Evolutionary conservation across 2,113 vertebrate species (phyloP), one percentile per base, ranked within the genome.

Genomic region (Calonectris borealis): DNA sequence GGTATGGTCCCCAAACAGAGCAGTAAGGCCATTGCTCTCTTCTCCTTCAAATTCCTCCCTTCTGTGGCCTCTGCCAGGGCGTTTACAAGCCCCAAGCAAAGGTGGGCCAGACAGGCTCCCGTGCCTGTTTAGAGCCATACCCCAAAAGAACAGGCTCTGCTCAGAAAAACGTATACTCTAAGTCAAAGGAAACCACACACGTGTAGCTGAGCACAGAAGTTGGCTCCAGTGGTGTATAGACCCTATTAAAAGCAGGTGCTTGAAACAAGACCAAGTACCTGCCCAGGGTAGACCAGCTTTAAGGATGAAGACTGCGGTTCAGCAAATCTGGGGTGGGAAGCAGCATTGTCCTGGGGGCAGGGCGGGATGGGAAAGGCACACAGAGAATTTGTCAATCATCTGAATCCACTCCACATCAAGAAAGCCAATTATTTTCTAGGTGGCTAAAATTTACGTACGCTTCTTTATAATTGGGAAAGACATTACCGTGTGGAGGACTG

Each of bases 371-470:
- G 42, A 77, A 84, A 71, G 36, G 11, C 17, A 70, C 5, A 48
- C 16, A 51, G 19, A 46, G 46, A 54, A 57, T 54, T 77, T 61
- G 3, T 26, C n/a, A 55, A 58, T 19, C 32, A 11, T 61, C 49
- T 57, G 44, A 79, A 79, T 64, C 15, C 11, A 29, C 16, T 25
- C 31, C 22, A 12, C 29, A 38, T 76, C 61, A 87, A 91, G 34
- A 76, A 93, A 88, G 19, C 10, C 4, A 91, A 5, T 78, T 69
- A 19, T 82, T 95, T 93, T 57, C 57, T 24, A 58, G 38, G 18
- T 55, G 42, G 44, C 27, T 91, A 46, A 72, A 68, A 55, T 61
- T 78, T 69, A 10, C 3, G 1, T 20, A 29, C 0, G 0, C 3
- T 49, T 62, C 25, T 83, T 83, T 83, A 19, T 32, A 61, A 70